Evolutionary conservation across 2,113 vertebrate genomes (phyloP).

Genomic region (Melierax canorus): DNA sequence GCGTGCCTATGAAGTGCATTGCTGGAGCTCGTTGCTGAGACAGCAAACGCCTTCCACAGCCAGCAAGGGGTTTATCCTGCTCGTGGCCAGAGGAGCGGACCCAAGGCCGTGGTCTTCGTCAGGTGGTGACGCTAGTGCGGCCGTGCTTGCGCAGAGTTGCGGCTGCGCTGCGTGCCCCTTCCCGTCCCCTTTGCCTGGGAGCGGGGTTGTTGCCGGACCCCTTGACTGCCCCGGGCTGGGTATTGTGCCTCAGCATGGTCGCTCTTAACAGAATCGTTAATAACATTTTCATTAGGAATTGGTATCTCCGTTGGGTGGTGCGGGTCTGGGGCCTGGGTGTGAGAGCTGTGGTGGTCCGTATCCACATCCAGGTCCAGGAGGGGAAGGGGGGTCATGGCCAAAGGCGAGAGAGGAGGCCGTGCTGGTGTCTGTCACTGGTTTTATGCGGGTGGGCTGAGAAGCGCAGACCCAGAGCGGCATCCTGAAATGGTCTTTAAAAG

Average conservation of each 20-base stretch:
- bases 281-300: neutral
- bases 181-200: neutral
- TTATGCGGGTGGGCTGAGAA: neutral
- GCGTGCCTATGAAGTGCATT: fast-evolving
- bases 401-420: neutral
- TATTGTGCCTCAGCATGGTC: no score
- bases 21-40: neutral
- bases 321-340: fast-evolving
- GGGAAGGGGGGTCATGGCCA: neutral
- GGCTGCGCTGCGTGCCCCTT: no score
- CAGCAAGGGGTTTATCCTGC: neutral
- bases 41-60: neutral
- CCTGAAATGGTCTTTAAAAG: neutral
- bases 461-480: neutral
- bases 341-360: neutral
- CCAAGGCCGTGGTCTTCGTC: neutral
- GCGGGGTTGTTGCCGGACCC: neutral
- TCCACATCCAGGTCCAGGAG: no score
- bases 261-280: no score
- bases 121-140: fast-evolving
- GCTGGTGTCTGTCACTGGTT: neutral
- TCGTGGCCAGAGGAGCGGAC: neutral
- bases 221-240: neutral
- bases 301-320: neutral
- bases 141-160: neutral